Conservation (phyloP, 2,888 invertebrate genomes). For the Eupeodes latifasciatus region DNA sequence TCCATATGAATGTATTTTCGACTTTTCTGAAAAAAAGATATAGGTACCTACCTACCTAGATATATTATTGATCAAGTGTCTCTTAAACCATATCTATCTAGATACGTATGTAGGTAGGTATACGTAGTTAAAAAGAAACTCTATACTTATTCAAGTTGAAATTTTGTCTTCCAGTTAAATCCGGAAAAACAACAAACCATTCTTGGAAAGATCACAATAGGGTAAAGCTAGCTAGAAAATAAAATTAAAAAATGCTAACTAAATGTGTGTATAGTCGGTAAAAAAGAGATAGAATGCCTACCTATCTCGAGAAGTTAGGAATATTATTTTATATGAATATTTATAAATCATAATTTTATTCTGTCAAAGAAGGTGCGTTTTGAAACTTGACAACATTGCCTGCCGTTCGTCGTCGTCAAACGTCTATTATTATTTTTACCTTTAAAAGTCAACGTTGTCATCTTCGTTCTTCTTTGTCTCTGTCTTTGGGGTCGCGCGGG, state of each 20-base stretch:
- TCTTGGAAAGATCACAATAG: conserved; percentile 47
- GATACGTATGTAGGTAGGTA: background rate
- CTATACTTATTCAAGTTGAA: conserved; percentile 7
- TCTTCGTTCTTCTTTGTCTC: no score
- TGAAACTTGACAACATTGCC: conserved; percentile 71
- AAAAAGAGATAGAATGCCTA: background rate
- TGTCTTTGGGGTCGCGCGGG: background rate
- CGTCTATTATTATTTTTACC: conserved; percentile 50
- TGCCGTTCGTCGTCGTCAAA: no score
- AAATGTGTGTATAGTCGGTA: no score
- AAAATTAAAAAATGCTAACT: no score
- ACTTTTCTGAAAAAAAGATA: background rate
- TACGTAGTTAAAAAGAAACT: background rate
- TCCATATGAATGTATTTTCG: no score
- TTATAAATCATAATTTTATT: conserved; percentile 41
- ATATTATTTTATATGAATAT: conserved; percentile 23
- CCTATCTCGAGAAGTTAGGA: background rate
- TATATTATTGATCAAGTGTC: conserved; percentile 3
- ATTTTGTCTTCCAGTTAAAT: conserved; percentile 51
- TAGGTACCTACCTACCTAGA: no score
- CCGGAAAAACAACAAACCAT: conserved; percentile 46
- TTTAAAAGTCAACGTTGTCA: conserved; percentile 24
- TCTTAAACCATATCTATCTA: background rate
- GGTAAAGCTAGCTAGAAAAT: background rate
- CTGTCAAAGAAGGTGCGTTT: conserved; percentile 26